Base-by-base conservation (phyloP, 2,888 invertebrate species). In the Sylvicola cinctus region DNA sequence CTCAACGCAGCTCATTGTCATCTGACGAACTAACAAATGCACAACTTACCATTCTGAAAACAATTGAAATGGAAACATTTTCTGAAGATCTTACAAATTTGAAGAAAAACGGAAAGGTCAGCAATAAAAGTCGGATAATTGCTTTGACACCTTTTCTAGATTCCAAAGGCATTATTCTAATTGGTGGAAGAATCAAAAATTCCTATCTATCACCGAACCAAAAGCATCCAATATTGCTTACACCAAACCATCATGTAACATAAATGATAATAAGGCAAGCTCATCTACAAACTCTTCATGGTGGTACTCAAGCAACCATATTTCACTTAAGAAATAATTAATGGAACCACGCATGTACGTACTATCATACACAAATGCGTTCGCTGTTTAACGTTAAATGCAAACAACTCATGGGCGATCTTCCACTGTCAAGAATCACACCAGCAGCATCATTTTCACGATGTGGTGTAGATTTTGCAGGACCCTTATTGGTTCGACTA, bases 371-470 rank as follows among this genome's bases (percentile, higher is more conserved):
- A 36, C 29, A 12, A 34, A 6, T 44, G 44, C 31, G 15, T 39
- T 6, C 30, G 25, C 3, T 44, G 42, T 25, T 35, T 4, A 30
- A 25, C 15, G 11, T 7, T 7, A 11, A 20, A 3, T 11, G 11
- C 4, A n/a, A 32, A 3, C 44, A 43, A 28, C 11, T 43, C 5
- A 49, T 51, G 47, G 45, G 43, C 13, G 38, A 46, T 37, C 35
- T 47, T 12, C 48, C 47, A 4, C n/a, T 20, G n/a, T 23, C 28
- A n/a, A 23, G 38, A 28, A 36, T 41, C 3, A 16, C 13, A 4
- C 36, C 35, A 29, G 17, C 33, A 10, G 33, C 34, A 15, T 42
- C 43, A 30, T 45, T 44, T 31, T 17, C 29, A 2, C 29, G 36
- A 13, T 37, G 38, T 3, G 44, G 43, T 1, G 20, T 43, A 3